A percentile compares a stretch with the other conserved stretches of the same genome.
phyloP scores from a whole-genome alignment of 2,888 invertebrate species.

The Hypomecis atomaria region DNA sequence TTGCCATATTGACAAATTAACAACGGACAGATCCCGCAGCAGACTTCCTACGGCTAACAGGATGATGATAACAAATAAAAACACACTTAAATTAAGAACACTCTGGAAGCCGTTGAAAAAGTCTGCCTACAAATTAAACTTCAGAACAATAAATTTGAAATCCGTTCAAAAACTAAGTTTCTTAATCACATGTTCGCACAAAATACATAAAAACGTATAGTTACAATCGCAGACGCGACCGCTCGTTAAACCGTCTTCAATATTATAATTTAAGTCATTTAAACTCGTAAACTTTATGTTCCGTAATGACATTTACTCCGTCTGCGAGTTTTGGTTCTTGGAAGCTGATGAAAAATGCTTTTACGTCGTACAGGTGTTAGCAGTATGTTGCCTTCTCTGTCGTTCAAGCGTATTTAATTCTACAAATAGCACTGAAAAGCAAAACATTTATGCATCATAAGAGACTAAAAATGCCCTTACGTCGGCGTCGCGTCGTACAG shows the following conservation, averaged over 20 bases:
- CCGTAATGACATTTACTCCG: conserved; percentile 62
- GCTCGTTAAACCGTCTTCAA: conserved; percentile 54
- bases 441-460: no score
- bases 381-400: conserved; percentile 3
- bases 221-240: conserved; percentile 27
- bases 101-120: no score
- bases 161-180: conserved; percentile 5
- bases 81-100: no score
- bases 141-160: conserved; percentile 1
- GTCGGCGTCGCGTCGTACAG: no score
- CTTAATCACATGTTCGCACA: conserved; percentile 20
- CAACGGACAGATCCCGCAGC: no score
- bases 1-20: no score
- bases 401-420: no score
- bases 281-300: conserved; percentile 62
- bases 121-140: not conserved
- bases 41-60: no score
- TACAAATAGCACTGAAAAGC: no score
- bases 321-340: conserved; percentile 47
- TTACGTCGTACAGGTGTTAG: not conserved
- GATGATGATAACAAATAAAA: no score
- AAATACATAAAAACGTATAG: conserved; percentile 30
- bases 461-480: no score
- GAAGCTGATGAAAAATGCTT: conserved; percentile 41
- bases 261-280: conserved; percentile 68